A percentile compares a stretch with the other conserved stretches of the same genome.
Evolutionary conservation across 2,797 vertebrate species (phyloP).

Genomic region (Pogonophryne albipinna): DNA sequence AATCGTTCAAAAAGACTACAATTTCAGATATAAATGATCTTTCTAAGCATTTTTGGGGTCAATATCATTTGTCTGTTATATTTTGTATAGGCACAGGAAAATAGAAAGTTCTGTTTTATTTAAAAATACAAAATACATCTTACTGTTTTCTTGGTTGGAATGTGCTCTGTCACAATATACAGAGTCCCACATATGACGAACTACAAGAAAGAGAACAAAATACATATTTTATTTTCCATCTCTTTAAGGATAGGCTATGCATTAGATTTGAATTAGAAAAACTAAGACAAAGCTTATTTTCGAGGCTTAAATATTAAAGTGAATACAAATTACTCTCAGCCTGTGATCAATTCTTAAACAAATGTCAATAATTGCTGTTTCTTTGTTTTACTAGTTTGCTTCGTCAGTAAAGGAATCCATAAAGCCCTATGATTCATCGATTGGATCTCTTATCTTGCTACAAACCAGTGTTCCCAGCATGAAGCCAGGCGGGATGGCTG

Average conservation of each 20-base stretch:
- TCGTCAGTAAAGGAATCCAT: not conserved
- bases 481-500: conserved; percentile 5
- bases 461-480: conserved; percentile 73
- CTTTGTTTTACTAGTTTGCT: not conserved
- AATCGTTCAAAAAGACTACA: not conserved
- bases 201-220: conserved; percentile 53
- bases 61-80: not conserved
- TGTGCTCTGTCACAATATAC: conserved; percentile 76
- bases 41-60: not conserved
- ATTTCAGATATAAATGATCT: not conserved
- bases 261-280: not conserved
- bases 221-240: not conserved
- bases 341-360: not conserved
- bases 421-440: not conserved
- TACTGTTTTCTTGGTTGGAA: conserved; percentile 81
- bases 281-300: not conserved
- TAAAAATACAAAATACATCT: conserved; percentile 29
- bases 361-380: not conserved
- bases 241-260: not conserved
- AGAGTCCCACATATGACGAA: conserved; percentile 75
- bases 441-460: not conserved
- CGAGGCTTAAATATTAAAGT: not conserved
- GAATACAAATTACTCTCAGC: not conserved
- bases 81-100: not conserved
- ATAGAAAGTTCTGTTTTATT: not conserved